Evolutionary conservation across 2,888 invertebrate species (phyloP).

Genomic region (Cosmia trapezina): DNA sequence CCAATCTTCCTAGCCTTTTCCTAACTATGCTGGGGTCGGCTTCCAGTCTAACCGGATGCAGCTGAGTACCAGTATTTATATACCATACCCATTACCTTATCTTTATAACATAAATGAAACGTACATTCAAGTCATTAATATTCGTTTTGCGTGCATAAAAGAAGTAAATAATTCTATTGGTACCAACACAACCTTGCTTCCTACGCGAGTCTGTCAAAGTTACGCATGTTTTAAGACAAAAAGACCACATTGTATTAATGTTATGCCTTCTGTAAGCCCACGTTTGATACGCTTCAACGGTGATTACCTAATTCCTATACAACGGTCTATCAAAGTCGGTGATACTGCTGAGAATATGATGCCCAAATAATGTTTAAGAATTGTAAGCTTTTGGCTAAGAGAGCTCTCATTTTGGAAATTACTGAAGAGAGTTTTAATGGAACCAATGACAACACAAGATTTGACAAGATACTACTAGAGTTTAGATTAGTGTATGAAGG

Average conservation of each 20-base stretch:
- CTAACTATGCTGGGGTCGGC: no score
- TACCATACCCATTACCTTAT: background rate
- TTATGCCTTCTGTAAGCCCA: slow-evolving; percentile 35
- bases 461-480: no score
- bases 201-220: slow-evolving; percentile 56
- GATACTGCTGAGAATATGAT: slow-evolving; percentile 1
- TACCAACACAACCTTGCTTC: slow-evolving; percentile 55
- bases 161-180: slow-evolving; percentile 49
- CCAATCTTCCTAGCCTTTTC: no score
- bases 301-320: slow-evolving; percentile 32
- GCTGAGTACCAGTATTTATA: no score
- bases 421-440: no score
- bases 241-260: slow-evolving; percentile 30
- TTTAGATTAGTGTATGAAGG: no score
- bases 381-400: background rate
- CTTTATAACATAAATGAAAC: slow-evolving; percentile 22
- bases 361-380: slow-evolving; percentile 1
- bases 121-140: slow-evolving; percentile 49
- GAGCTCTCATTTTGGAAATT: no score
- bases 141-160: slow-evolving; percentile 46
- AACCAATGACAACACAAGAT: no score
- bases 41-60: no score
- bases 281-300: slow-evolving; percentile 31
- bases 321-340: slow-evolving; percentile 19
- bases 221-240: slow-evolving; percentile 47